These are phyloP conservation scores for Cephalopachus bancanus DNA, from an alignment of 2,797 vertebrate species.

Conservation along the genomic window DNA sequence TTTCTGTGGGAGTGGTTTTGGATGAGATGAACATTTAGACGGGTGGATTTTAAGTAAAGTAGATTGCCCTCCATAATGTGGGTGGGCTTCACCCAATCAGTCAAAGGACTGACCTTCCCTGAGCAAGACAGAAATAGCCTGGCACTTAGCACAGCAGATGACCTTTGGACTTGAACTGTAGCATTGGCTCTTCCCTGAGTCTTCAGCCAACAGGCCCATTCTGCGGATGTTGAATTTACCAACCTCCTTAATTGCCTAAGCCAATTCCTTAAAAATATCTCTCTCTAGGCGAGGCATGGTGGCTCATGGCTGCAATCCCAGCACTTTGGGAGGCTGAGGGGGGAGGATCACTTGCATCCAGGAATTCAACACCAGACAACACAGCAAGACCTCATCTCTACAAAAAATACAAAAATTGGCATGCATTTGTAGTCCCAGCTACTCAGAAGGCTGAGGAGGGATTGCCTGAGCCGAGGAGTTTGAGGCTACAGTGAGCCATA, in stretches of 20 bases:
- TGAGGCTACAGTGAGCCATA: too few relatives aligned
- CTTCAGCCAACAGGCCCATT: background rate
- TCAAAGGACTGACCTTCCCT: background rate
- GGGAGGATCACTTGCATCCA: too few relatives aligned
- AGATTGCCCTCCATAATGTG: background rate
- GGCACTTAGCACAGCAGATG: background rate
- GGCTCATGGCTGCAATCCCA: too few relatives aligned
- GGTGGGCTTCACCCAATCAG: background rate
- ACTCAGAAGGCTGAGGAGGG: too few relatives aligned
- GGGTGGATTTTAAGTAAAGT: conserved; percentile 16
- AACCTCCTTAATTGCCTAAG: background rate
- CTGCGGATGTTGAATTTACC: background rate
- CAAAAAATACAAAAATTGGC: too few relatives aligned
- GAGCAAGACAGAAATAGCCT: background rate
- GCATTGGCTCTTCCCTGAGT: background rate
- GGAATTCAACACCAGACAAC: too few relatives aligned
- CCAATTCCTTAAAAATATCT: background rate
- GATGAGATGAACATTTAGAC: background rate
- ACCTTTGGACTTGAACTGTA: background rate
- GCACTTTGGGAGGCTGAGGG: too few relatives aligned
- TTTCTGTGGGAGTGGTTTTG: background rate
- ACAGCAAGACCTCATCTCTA: too few relatives aligned
- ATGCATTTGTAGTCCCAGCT: too few relatives aligned
- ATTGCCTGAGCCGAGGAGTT: too few relatives aligned
- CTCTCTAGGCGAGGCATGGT: background rate